Evolutionary conservation across 1,140 invertebrate species (phyloP), one percentile per base, ranked within the genome.

Genomic region (Riptortus pedestris): DNA sequence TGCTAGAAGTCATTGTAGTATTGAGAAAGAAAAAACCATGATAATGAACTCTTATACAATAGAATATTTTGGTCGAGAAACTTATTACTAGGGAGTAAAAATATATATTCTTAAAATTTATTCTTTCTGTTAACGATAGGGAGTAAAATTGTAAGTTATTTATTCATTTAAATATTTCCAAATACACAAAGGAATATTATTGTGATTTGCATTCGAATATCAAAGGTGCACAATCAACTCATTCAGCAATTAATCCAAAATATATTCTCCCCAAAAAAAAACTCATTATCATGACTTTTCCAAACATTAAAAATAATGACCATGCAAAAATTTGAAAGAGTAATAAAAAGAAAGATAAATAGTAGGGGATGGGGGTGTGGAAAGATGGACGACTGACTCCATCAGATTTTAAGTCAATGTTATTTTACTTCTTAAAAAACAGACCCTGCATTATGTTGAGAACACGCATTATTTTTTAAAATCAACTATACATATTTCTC

Each of bases 211-310:
- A 38, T 55, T 55, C 24, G 20, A 24, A 55, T 14, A 24, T 55
- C 24, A 55, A 24, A 55, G 51, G 24, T 55, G 20, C 14, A 38
- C 31, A 38, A 24, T 22, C 11, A 24, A 26, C 51, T 24, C 4
- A 55, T 24, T 55, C 45, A 47, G 18, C 45, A 47, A 55, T 22
- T 4, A 24, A 24, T 51, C 31, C 31, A 38, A 38, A 38, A 24
- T 55, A 55, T 24, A 16, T 55, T 18, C 24, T 55, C 51, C 51
- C 51, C 26, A 2, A 55, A 55, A 47, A n/a, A 55, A 55, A 26
- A 55, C 51, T 55, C 51, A 55, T 55, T 55, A 55, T 55, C 51
- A 55, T 55, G 51, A 55, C 51, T 55, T 55, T 55, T 55, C 51
- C 51, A 55, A 55, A 55, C 18, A 55, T 55, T 55, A 26, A 16